phyloP scores from a whole-genome alignment of 2,113 vertebrate genomes.

The Pelobates fuscus region DNA sequence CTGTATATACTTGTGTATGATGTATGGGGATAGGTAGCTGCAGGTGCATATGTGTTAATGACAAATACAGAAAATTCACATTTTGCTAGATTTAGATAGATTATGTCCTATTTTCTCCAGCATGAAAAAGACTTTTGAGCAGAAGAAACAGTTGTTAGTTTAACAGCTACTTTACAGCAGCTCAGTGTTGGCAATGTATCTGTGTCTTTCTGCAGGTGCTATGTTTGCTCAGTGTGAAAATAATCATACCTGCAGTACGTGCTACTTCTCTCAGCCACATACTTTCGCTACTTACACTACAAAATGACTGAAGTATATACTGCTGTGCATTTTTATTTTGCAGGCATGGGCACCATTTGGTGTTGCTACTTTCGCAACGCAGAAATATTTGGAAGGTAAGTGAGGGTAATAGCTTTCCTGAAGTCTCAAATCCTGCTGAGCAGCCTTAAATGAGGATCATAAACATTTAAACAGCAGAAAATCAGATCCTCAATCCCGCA shows the following conservation, averaged over 20 bases:
- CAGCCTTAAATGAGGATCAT: conserved; percentile 13
- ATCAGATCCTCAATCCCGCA: conserved; percentile 30
- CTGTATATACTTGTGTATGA: too few relatives aligned
- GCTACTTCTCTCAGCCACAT: not conserved
- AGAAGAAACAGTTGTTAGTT: too few relatives aligned
- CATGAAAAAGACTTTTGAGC: too few relatives aligned
- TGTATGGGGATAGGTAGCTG: too few relatives aligned
- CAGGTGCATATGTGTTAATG: too few relatives aligned
- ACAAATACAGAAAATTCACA: too few relatives aligned
- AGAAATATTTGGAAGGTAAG: conserved; percentile 83
- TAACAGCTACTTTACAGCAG: not conserved
- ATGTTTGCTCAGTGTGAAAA: conserved; percentile 35
- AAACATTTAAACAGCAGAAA: conserved; percentile 30
- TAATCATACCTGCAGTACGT: conserved; percentile 31
- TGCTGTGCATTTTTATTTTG: conserved; percentile 56
- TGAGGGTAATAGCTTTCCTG: conserved; percentile 35
- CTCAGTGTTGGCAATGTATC: not conserved
- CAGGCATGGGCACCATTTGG: conserved; percentile 89
- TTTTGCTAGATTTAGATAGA: too few relatives aligned
- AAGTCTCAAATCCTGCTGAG: conserved; percentile 36
- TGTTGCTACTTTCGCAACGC: conserved; percentile 82
- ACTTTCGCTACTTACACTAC: conserved; percentile 22
- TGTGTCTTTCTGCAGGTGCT: conserved; percentile 27
- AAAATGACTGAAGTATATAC: conserved; percentile 34
- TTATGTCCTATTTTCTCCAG: too few relatives aligned